A percentile compares a stretch with the other conserved stretches of the same genome.
Conservation (phyloP, 1,140 invertebrate genomes). For the Nephila pilipes region DNA sequence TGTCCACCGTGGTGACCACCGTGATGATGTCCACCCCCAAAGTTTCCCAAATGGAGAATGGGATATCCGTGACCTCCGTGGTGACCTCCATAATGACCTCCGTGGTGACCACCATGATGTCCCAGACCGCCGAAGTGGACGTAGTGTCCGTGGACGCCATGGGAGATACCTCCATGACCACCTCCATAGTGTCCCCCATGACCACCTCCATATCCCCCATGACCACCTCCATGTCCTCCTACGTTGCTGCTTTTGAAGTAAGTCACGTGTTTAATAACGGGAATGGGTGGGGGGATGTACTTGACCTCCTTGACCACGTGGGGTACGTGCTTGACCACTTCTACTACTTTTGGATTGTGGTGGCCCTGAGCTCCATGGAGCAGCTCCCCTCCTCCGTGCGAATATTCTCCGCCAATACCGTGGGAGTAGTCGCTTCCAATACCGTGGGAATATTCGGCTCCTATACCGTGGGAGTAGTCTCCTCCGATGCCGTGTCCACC, state of each 20-base stretch:
- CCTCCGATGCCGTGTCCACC: not conserved
- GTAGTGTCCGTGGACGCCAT: not conserved
- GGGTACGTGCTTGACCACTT: slow-evolving; percentile 8
- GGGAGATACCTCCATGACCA: not conserved
- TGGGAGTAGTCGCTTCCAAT: not conserved
- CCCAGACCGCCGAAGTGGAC: not conserved
- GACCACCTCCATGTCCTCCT: not conserved
- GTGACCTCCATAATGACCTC: not conserved
- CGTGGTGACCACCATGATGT: not conserved
- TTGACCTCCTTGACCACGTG: slow-evolving; percentile 40
- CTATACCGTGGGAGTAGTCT: not conserved
- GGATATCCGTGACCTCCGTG: not conserved
- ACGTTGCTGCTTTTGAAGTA: not conserved
- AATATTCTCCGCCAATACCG: not conserved
- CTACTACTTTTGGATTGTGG: slow-evolving; percentile 2
- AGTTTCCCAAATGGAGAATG: not conserved
- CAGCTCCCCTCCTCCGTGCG: not conserved
- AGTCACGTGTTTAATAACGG: not conserved
- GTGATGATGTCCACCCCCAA: not conserved
- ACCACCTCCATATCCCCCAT: not conserved
- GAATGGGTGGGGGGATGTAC: slow-evolving; percentile 59
- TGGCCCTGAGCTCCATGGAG: not conserved
- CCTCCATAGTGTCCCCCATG: not conserved
- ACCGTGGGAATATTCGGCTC: not conserved
- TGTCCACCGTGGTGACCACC: not conserved